Conservation (phyloP, 2,113 vertebrate genomes). For the Catharus bicknelli region DNA sequence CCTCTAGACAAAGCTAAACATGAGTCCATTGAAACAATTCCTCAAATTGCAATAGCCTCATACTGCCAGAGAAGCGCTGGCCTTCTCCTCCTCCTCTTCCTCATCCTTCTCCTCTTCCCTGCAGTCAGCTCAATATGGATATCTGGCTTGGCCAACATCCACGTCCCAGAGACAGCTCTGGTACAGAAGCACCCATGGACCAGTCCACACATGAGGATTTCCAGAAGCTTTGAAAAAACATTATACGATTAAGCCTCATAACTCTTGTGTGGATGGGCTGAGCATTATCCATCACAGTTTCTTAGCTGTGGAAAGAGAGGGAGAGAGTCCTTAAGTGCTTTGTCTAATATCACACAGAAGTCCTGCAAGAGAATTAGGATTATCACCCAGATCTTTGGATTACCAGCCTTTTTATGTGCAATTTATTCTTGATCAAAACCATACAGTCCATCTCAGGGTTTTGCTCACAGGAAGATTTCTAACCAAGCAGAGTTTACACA, state of each 20-base stretch:
- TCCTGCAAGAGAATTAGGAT: background rate
- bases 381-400: constrained; percentile 3
- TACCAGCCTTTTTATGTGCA: background rate
- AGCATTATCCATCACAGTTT: background rate
- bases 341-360: background rate
- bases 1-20: background rate
- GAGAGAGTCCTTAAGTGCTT: background rate
- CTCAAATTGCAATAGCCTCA: background rate
- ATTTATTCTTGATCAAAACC: constrained; percentile 17
- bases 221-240: background rate
- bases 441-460: background rate
- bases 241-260: background rate
- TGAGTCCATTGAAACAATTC: fast-evolving
- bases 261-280: background rate
- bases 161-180: background rate
- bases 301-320: background rate
- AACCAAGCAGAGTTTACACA: background rate
- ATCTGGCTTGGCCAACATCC: background rate
- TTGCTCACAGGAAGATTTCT: background rate
- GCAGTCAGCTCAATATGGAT: background rate
- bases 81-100: background rate
- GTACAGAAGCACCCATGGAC: fast-evolving
- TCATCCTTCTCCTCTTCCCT: background rate
- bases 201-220: background rate
- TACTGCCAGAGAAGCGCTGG: fast-evolving